phyloP scores from a whole-genome alignment of 2,888 invertebrate species.

The Latrodectus hesperus region DNA sequence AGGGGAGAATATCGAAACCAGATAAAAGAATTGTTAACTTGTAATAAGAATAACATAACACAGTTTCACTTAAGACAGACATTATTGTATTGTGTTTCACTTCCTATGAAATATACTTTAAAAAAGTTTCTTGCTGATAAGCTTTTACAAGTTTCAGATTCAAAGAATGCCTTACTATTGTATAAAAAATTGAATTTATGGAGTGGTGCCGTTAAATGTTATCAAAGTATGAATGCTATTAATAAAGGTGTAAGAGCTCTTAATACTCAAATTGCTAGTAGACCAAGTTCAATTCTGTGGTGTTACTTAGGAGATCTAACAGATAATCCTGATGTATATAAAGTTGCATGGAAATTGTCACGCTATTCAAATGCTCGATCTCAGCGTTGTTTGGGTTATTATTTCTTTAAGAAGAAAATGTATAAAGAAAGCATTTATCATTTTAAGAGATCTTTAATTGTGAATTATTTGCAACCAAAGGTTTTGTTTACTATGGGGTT shows the following conservation, averaged over 20 bases:
- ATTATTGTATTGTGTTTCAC: constrained; percentile 82
- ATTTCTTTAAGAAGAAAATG: constrained; percentile 82
- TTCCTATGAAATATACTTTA: constrained; percentile 85
- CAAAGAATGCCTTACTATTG: constrained; percentile 88
- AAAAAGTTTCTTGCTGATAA: constrained; percentile 86
- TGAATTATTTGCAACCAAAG: constrained; percentile 90
- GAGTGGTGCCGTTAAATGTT: constrained; percentile 95
- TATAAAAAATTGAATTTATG: constrained; percentile 86
- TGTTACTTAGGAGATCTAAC: constrained; percentile 92
- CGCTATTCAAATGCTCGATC: constrained; percentile 86
- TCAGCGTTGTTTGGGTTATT: constrained; percentile 89
- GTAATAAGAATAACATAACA: constrained; percentile 26
- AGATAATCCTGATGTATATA: constrained; percentile 85
- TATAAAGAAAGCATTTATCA: constrained; percentile 87
- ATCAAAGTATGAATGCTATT: constrained; percentile 82
- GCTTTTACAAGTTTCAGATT: constrained; percentile 85
- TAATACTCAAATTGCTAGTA: constrained; percentile 79
- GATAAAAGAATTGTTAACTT: constrained; percentile 80
- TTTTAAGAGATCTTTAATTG: constrained; percentile 86
- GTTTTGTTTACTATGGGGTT: constrained; percentile 91
- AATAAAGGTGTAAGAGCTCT: not conserved
- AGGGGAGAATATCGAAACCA: constrained; percentile 91
- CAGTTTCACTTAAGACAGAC: constrained; percentile 79
- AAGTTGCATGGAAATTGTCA: constrained; percentile 93
- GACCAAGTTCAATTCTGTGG: constrained; percentile 88